Evolutionary conservation across 2,113 vertebrate genomes (phyloP).

Genomic region (Gopherus flavomarginatus): DNA sequence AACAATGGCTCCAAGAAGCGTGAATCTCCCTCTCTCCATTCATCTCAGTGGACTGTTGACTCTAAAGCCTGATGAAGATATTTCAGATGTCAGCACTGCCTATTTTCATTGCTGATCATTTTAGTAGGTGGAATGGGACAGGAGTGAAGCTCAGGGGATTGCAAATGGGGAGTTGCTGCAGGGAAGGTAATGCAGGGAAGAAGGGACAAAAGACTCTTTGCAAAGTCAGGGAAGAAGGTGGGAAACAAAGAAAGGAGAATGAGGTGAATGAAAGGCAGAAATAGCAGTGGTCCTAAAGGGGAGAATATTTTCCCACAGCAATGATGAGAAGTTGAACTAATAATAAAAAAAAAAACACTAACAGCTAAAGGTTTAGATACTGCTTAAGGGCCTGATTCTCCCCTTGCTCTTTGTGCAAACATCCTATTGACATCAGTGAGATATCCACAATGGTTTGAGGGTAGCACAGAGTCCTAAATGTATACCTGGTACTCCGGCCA

Average conservation of each 20-base stretch:
- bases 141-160: neutral
- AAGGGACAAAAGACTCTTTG: neutral
- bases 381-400: neutral
- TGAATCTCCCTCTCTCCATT: neutral
- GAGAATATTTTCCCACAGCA: neutral
- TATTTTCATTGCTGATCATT: neutral
- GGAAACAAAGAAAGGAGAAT: neutral
- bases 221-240: neutral
- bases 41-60: neutral
- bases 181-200: neutral
- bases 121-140: neutral
- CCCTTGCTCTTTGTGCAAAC: neutral
- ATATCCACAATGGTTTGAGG: neutral
- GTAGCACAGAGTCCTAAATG: neutral
- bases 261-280: neutral
- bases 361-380: neutral
- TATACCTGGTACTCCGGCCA: neutral
- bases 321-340: neutral
- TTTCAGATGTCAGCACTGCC: neutral
- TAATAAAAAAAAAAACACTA: no score
- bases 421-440: neutral
- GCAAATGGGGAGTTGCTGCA: neutral
- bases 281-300: neutral
- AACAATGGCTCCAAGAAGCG: neutral
- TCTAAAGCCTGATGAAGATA: neutral